These are phyloP conservation scores for Cryptotis parvus DNA, from an alignment of 2,113 vertebrate genomes.

Conservation along the genomic window DNA sequence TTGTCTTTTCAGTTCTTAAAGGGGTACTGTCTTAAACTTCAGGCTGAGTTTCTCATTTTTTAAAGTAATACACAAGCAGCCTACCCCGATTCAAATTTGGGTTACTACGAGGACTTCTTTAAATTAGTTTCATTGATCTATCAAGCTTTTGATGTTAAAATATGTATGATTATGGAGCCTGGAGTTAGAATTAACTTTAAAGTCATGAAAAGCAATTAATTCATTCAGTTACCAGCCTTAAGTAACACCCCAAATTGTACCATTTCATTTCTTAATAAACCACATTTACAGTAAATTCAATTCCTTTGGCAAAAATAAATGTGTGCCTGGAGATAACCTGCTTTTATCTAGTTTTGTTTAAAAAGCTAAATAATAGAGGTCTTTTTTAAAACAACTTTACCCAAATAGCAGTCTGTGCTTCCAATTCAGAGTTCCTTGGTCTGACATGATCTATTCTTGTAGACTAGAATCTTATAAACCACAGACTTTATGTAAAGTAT, in stretches of 20 bases:
- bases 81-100: slow-evolving; percentile 48
- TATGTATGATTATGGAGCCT: slow-evolving; percentile 73
- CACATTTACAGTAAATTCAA: slow-evolving; percentile 79
- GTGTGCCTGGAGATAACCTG: slow-evolving; percentile 81
- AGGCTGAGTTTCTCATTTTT: slow-evolving; percentile 39
- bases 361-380: slow-evolving; percentile 69
- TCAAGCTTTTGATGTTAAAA: slow-evolving; percentile 77
- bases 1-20: not conserved
- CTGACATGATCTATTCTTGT: not conserved
- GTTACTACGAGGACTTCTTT: slow-evolving; percentile 40
- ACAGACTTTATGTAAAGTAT: not conserved
- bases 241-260: slow-evolving; percentile 79
- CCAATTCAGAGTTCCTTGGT: not conserved
- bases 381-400: slow-evolving; percentile 77
- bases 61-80: not conserved
- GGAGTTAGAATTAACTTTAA: slow-evolving; percentile 83
- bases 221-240: slow-evolving; percentile 83
- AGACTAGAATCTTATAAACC: slow-evolving; percentile 38
- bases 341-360: slow-evolving; percentile 76
- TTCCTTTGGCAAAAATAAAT: slow-evolving; percentile 85
- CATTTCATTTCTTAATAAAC: slow-evolving; percentile 82
- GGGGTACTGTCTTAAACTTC: slow-evolving; percentile 23
- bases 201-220: slow-evolving; percentile 82
- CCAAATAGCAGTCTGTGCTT: slow-evolving; percentile 6
- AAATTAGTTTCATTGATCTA: slow-evolving; percentile 63